phyloP scores from a whole-genome alignment of 2,888 invertebrate genomes.

The Mermis nigrescens region DNA sequence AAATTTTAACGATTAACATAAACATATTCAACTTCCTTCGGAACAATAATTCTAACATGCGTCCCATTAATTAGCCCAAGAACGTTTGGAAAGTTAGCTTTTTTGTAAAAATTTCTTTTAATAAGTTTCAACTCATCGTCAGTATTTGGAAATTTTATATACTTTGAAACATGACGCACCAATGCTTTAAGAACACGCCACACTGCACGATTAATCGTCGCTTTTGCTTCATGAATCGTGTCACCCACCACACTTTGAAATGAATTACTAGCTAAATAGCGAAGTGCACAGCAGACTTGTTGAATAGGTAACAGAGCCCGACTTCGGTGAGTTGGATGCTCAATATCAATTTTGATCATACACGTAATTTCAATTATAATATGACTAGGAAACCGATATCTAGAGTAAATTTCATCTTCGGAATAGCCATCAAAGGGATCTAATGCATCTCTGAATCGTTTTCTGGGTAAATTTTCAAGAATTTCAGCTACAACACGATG shows the following conservation, averaged over 20 bases:
- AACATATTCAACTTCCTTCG: too few species aligned
- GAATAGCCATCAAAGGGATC: not conserved
- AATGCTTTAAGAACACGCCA: not conserved
- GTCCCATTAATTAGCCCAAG: too few species aligned
- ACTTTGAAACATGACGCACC: not conserved
- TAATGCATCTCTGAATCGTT: not conserved
- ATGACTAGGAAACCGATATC: not conserved
- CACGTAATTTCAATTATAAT: not conserved
- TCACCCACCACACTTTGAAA: not conserved
- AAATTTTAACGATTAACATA: too few species aligned
- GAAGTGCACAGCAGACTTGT: not conserved
- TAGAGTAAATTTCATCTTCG: not conserved
- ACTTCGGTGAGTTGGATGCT: not conserved
- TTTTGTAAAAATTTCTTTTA: too few species aligned
- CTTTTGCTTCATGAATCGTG: not conserved
- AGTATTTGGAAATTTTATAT: not conserved
- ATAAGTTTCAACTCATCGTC: too few species aligned
- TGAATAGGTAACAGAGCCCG: not conserved
- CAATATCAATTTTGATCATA: not conserved
- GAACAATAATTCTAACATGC: too few species aligned
- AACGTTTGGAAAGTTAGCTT: too few species aligned
- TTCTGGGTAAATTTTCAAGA: too few species aligned
- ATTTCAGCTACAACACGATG: too few species aligned
- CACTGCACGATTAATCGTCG: not conserved
- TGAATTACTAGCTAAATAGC: not conserved